Percentiles rank a stretch among this genome's conserved stretches.
Evolutionary conservation across 2,888 invertebrate species (phyloP).

Genomic region (Xestia ashworthii): DNA sequence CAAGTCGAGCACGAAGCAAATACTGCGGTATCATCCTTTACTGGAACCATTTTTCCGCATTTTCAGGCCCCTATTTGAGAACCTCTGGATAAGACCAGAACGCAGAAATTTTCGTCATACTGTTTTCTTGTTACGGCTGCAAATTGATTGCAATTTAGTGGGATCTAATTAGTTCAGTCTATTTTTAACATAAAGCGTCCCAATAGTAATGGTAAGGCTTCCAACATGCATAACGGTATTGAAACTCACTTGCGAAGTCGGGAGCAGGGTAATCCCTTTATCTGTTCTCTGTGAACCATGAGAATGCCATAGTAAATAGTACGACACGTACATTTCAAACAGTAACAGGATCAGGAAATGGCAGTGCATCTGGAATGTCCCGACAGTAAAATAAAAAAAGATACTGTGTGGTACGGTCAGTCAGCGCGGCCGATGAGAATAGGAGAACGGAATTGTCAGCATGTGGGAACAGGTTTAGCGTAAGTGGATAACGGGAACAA

Average conservation of each 20-base stretch:
- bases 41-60: too few species aligned
- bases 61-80: too few species aligned
- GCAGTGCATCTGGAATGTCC: slow-evolving; percentile 4
- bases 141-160: slow-evolving; percentile 8
- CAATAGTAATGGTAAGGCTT: background rate
- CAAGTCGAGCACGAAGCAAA: too few species aligned
- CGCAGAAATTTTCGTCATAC: too few species aligned
- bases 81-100: too few species aligned
- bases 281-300: background rate
- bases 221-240: slow-evolving; percentile 4
- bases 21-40: too few species aligned
- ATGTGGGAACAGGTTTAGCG: background rate
- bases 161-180: background rate
- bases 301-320: background rate
- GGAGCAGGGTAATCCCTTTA: slow-evolving; percentile 24
- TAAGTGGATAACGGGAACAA: background rate
- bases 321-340: slow-evolving; percentile 9
- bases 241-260: slow-evolving; percentile 10
- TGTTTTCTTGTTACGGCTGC: background rate
- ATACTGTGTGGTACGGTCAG: background rate
- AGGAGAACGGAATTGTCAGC: background rate
- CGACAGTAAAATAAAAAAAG: slow-evolving; percentile 1
- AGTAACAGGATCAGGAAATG: slow-evolving; percentile 6
- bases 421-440: background rate
- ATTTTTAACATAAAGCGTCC: background rate